These are phyloP conservation scores for Drosophila anceps DNA, from an alignment of 2,888 invertebrate genomes.

Conservation along the genomic window DNA sequence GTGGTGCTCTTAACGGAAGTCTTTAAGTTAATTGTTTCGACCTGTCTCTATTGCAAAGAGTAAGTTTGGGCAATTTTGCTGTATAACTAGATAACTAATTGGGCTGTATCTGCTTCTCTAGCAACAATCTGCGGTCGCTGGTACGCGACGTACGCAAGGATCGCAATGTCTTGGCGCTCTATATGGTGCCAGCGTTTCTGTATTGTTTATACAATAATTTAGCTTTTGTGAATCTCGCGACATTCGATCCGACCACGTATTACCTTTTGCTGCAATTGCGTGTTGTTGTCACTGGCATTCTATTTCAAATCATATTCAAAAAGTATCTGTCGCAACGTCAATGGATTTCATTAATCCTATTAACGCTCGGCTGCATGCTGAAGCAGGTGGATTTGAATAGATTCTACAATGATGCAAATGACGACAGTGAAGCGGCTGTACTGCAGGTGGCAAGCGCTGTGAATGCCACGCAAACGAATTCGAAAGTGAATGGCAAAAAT, in stretches of 20 bases:
- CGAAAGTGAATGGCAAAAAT: constrained; percentile 68
- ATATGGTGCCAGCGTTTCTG: constrained; percentile 95
- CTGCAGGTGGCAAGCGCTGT: constrained; percentile 33
- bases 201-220: constrained; percentile 98
- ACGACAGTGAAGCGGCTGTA: constrained; percentile 64
- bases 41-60: constrained; percentile 90
- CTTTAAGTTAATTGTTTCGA: constrained; percentile 92
- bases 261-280: constrained; percentile 95
- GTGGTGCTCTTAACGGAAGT: constrained; percentile 96
- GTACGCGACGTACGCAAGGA: constrained; percentile 86
- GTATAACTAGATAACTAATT: constrained; percentile 1
- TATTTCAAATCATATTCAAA: constrained; percentile 94
- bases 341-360: constrained; percentile 94
- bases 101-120: not conserved
- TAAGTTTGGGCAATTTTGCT: constrained; percentile 82
- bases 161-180: constrained; percentile 90
- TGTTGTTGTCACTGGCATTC: constrained; percentile 95
- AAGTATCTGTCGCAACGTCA: constrained; percentile 92
- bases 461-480: constrained; percentile 2
- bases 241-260: constrained; percentile 97
- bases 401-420: constrained; percentile 75
- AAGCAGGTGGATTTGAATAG: constrained; percentile 90
- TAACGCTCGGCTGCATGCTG: constrained; percentile 95
- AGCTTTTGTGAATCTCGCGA: constrained; percentile 94
- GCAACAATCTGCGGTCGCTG: constrained; percentile 74